Base-by-base conservation (phyloP, 2,888 invertebrate genomes). In the Clunio marinus region DNA sequence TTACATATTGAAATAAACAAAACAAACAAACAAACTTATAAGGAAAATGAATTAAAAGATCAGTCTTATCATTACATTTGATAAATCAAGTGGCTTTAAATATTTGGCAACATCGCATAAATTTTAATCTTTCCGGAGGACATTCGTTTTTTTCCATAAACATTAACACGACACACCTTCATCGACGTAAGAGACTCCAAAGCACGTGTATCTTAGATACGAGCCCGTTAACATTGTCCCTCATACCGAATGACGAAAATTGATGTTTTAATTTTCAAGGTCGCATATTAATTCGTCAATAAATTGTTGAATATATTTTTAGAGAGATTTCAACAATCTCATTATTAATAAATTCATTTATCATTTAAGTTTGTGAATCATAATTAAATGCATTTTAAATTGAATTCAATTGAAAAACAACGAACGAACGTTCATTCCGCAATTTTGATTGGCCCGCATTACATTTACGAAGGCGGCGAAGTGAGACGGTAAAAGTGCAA, bases 391-490 rank as follows among this genome's bases (percentile, higher is more conserved):
- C 62, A 62, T 62, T 62, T 41, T 62, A 15, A 37, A 62, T 62
- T 62, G 41, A 65, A 45, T 24, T 28, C 15, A 46, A 65, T 65
- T 65, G 32, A 37, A 17, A 32, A 27, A 13, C 57, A 8, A n/a
- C 20, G 5, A 46, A 15, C 10, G 10, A 32, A 32, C 10, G 32
- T 32, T 13, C n/a, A 27, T 51, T 24, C 58, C 22, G 60, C 58
- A 58, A 58, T 62, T 35, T 41, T 65, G 63, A 65, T 65, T 65
- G 13, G 63, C 46, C 63, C 46, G 63, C 63, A 65, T 65, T 51
- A 41, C 10, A 41, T 41, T 10, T n/a, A 41, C 10, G 41, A 41
- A 2, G 3, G 22, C 3, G 10, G 20, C n/a, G n/a, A n/a, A 17
- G 22, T 13, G 51, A 51, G 51, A 51, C 8, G 51, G 2, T 7